phyloP scores from a whole-genome alignment of 1,140 invertebrate species.

The Elysia chlorotica region DNA sequence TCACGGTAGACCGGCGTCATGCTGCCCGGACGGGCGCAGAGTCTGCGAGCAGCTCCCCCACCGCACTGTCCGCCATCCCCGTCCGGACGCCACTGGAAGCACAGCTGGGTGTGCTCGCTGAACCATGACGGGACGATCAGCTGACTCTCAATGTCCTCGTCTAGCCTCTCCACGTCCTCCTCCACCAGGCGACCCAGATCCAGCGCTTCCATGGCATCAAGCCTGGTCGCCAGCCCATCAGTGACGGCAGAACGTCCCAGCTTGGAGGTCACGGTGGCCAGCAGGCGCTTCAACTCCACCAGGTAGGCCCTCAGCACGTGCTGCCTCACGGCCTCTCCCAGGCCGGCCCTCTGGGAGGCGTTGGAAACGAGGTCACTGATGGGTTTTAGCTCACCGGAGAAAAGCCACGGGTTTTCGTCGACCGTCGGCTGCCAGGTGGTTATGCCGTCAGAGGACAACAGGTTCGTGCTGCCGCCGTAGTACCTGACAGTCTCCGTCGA shows the following conservation, averaged over 20 bases:
- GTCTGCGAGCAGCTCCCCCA: conserved; percentile 21
- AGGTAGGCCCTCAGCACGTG: conserved; percentile 5
- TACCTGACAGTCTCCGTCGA: conserved; percentile 2
- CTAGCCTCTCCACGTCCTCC: conserved; percentile 12
- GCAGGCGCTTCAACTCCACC: neutral
- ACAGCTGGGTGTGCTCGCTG: conserved; percentile 15
- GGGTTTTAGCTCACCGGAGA: conserved; percentile 7
- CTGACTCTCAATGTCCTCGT: conserved; percentile 9
- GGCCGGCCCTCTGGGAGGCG: neutral
- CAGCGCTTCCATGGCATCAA: neutral
- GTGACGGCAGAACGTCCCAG: neutral
- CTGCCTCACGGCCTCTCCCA: neutral
- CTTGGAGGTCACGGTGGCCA: neutral
- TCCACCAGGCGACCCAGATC: neutral
- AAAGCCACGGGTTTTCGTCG: conserved; percentile 15
- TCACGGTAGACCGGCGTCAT: conserved; percentile 29
- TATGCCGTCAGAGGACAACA: neutral
- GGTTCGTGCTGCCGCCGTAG: conserved; percentile 19
- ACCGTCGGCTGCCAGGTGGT: conserved; percentile 18
- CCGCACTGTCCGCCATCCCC: conserved; percentile 28
- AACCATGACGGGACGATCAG: conserved; percentile 25
- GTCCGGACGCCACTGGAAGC: conserved; percentile 28
- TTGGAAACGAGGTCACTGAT: conserved; percentile 14
- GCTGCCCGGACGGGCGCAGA: conserved; percentile 14
- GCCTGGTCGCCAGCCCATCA: neutral